A percentile compares a stretch with the other conserved stretches of the same genome.
phyloP scores from a whole-genome alignment of 2,797 vertebrate genomes.

The Phrynocephalus forsythii region DNA sequence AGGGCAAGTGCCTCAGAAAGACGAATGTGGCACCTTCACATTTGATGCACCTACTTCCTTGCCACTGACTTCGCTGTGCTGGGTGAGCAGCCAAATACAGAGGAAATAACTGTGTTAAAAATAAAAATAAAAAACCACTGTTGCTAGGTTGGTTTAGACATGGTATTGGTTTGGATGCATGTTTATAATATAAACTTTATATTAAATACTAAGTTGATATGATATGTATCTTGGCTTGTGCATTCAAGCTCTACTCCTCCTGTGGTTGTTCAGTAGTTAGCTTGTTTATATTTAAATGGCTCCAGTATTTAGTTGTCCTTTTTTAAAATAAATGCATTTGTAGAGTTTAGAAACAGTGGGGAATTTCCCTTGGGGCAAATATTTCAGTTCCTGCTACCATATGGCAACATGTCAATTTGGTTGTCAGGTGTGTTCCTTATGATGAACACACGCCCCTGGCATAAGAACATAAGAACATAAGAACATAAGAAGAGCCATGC shows the following conservation, averaged over 20 bases:
- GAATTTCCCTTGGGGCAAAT: no score
- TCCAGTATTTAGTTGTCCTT: not conserved
- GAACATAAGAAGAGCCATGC: no score
- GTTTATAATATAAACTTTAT: not conserved
- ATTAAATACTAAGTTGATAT: not conserved
- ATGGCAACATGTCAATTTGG: no score
- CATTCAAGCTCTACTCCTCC: not conserved
- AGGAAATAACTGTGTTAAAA: slow-evolving; percentile 29
- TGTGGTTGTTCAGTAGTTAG: not conserved
- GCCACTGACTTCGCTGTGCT: slow-evolving; percentile 22
- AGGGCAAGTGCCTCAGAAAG: slow-evolving; percentile 31
- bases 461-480: no score
- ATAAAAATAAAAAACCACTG: not conserved
- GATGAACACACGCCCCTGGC: no score
- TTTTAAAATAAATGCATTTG: not conserved
- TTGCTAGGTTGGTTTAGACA: slow-evolving; percentile 27
- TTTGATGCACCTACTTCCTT: slow-evolving; percentile 34
- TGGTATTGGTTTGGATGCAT: slow-evolving; percentile 6
- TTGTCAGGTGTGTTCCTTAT: no score
- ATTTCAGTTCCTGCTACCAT: no score
- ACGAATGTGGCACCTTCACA: slow-evolving; percentile 18
- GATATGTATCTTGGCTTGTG: not conserved
- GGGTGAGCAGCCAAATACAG: slow-evolving; percentile 37
- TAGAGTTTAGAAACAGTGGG: not conserved
- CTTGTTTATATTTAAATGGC: not conserved